Percentiles rank a stretch among this genome's conserved stretches.
phyloP scores from a whole-genome alignment of 2,888 invertebrate species.

The Tipula unca region DNA sequence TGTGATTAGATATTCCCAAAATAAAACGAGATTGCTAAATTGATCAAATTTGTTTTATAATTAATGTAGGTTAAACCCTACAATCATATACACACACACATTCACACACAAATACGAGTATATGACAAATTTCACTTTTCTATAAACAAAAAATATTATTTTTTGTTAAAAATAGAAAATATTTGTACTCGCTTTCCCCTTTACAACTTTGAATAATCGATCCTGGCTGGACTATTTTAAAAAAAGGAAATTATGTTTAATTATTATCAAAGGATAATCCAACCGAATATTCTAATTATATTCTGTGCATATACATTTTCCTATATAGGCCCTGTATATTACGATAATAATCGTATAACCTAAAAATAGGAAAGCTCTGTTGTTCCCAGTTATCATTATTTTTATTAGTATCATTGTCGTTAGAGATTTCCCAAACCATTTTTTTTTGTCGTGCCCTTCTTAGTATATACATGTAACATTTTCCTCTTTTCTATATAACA shows the following conservation, averaged over 20 bases:
- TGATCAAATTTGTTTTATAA: too few species aligned
- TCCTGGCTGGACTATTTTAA: not conserved
- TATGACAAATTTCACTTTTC: not conserved
- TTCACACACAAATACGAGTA: not conserved
- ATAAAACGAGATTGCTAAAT: too few species aligned
- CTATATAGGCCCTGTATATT: not conserved
- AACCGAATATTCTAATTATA: not conserved
- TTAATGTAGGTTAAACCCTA: too few species aligned
- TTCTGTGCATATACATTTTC: not conserved
- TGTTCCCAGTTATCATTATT: not conserved
- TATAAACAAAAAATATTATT: not conserved
- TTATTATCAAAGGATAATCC: not conserved
- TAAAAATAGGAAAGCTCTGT: not conserved
- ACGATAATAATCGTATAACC: not conserved
- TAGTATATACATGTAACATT: not conserved
- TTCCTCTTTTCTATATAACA: not conserved
- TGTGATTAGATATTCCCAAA: too few species aligned
- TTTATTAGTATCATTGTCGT: not conserved
- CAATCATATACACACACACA: too few species aligned
- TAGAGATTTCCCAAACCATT: not conserved
- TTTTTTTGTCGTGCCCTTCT: not conserved
- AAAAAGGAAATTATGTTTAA: not conserved
- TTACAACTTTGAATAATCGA: not conserved
- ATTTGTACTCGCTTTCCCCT: not conserved
- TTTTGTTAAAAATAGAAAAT: not conserved